These are phyloP conservation scores for Leptinotarsa undecemlineata DNA, from an alignment of 1,140 invertebrate species.

Conservation along the genomic window DNA sequence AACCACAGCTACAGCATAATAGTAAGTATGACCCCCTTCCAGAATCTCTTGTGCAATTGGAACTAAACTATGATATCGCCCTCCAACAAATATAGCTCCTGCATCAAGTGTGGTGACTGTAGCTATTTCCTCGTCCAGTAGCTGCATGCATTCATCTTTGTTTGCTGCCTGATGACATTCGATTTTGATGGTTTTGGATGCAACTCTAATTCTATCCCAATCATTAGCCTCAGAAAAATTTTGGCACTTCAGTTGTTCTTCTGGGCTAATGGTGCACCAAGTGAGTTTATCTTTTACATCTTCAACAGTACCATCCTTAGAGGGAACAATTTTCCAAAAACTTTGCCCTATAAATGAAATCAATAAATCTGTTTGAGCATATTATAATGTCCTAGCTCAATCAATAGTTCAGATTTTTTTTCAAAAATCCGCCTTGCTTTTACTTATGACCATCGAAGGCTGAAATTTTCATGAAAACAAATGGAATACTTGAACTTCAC, in stretches of 20 bases:
- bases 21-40: conserved; percentile 63
- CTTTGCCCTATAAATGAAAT: conserved; percentile 39
- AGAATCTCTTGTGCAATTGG: conserved; percentile 83
- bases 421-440: neutral
- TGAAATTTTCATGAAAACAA: too few species aligned
- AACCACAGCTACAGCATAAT: conserved; percentile 86
- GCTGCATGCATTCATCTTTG: conserved; percentile 79
- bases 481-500: too few species aligned
- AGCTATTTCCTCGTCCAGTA: conserved; percentile 75
- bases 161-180: conserved; percentile 62
- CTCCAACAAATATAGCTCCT: conserved; percentile 90
- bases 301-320: conserved; percentile 31
- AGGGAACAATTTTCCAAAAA: conserved; percentile 44
- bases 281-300: conserved; percentile 49
- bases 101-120: conserved; percentile 88
- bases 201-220: conserved; percentile 67
- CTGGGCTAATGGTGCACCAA: conserved; percentile 78
- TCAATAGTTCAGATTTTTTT: neutral
- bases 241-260: conserved; percentile 77
- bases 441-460: neutral
- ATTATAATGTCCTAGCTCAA: neutral
- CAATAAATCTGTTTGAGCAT: neutral
- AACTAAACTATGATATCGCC: conserved; percentile 88
- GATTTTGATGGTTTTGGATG: conserved; percentile 63
- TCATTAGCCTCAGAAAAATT: conserved; percentile 69